Percentiles rank a stretch among this genome's conserved stretches.
Conservation (phyloP, 2,797 vertebrate genomes). For the Acrossocheilus fasciatus region DNA sequence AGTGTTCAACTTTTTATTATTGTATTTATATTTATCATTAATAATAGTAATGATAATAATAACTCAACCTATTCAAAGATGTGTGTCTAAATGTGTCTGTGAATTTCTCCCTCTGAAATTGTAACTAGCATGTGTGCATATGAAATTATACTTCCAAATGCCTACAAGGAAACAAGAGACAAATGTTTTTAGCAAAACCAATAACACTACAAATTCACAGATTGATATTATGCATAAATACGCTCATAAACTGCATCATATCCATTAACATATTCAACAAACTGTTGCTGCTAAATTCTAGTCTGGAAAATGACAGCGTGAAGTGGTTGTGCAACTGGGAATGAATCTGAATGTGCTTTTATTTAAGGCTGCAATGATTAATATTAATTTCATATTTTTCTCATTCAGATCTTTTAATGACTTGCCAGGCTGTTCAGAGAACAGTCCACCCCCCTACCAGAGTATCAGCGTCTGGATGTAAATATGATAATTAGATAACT, state of each 20-base stretch:
- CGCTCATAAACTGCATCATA: neutral
- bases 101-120: neutral
- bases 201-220: neutral
- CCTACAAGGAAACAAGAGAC: neutral
- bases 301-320: neutral
- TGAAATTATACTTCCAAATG: neutral
- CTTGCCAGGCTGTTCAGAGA: constrained; percentile 14
- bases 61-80: neutral
- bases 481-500: constrained; percentile 48
- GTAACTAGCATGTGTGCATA: constrained; percentile 1
- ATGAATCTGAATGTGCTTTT: constrained; percentile 32
- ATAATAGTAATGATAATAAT: neutral
- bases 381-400: constrained; percentile 6
- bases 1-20: neutral
- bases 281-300: neutral
- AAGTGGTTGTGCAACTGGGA: constrained; percentile 1
- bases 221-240: neutral
- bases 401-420: constrained; percentile 34
- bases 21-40: neutral
- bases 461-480: constrained; percentile 10
- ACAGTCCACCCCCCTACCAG: neutral
- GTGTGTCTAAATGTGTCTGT: neutral
- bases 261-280: neutral
- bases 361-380: constrained; percentile 16
- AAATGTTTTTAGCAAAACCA: constrained; percentile 9